Percentiles rank a stretch among this genome's conserved stretches.
These are phyloP conservation scores for Megaceryle torquata DNA, from an alignment of 2,113 vertebrate genomes.

Conservation along the genomic window DNA sequence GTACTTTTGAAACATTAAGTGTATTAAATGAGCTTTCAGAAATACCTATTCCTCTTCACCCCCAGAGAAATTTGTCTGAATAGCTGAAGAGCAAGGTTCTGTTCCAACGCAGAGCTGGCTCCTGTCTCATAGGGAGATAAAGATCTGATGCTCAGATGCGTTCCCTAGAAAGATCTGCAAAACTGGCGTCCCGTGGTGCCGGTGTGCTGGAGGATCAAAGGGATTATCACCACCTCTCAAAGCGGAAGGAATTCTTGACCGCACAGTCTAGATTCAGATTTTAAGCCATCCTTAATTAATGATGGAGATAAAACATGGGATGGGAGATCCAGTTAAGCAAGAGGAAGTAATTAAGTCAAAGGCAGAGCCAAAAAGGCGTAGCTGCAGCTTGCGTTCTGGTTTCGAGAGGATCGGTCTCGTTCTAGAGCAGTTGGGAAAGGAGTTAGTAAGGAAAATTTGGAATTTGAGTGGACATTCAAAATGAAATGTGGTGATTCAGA, in stretches of 20 bases:
- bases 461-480: neutral
- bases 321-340: neutral
- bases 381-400: neutral
- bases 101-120: neutral
- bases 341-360: neutral
- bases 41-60: neutral
- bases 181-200: neutral
- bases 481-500: neutral
- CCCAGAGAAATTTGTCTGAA: neutral
- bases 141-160: neutral
- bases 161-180: neutral
- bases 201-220: conserved; percentile 1
- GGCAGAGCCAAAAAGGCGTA: no score
- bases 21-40: neutral
- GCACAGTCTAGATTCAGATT: rapidly evolving
- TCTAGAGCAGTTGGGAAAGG: neutral
- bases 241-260: neutral
- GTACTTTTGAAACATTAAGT: neutral
- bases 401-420: neutral
- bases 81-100: neutral
- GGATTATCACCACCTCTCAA: neutral
- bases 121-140: neutral
- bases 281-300: neutral
- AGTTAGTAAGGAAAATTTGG: neutral
- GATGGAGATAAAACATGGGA: neutral